phyloP scores from a whole-genome alignment of 2,888 invertebrate genomes.

The Drosophila atripex region DNA sequence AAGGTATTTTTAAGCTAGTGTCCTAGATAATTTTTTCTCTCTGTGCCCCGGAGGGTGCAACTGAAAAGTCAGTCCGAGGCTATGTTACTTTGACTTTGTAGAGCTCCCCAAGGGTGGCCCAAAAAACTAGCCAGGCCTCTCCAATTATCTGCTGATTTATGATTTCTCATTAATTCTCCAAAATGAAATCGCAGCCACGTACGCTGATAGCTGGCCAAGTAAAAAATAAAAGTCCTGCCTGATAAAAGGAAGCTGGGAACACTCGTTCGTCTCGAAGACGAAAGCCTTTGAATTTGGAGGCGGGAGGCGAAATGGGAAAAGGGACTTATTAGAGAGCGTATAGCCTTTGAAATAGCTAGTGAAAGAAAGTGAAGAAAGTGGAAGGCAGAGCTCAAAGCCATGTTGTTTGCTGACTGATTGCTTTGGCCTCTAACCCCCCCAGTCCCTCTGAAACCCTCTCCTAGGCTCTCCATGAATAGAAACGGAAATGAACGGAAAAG shows the following conservation, averaged over 20 bases:
- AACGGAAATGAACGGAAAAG: conserved; percentile 43
- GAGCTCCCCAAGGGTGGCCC: conserved; percentile 1
- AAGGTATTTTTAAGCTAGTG: too few species aligned
- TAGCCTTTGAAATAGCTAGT: conserved; percentile 18
- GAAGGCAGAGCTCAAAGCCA: conserved; percentile 48
- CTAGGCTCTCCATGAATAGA: conserved; percentile 25
- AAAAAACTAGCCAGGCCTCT: conserved; percentile 8
- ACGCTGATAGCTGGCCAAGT: conserved; percentile 27
- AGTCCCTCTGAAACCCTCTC: conserved; percentile 6
- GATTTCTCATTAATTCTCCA: conserved; percentile 49
- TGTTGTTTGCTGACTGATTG: conserved; percentile 72
- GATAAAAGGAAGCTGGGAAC: conserved; percentile 14
- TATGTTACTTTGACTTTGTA: conserved; percentile 46
- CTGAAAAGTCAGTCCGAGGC: conserved; percentile 23
- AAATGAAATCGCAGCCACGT: conserved; percentile 30
- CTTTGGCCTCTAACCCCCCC: conserved; percentile 51
- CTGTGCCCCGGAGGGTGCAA: conserved; percentile 13
- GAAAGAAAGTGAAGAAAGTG: conserved; percentile 14
- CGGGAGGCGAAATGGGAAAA: not conserved
- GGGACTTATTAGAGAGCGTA: conserved; percentile 31
- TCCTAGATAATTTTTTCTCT: too few species aligned
- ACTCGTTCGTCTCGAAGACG: conserved; percentile 25
- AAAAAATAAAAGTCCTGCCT: conserved; percentile 5
- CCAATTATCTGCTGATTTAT: conserved; percentile 51
- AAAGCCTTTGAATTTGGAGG: conserved; percentile 29